Base-by-base conservation (phyloP, 2,888 invertebrate species). In the Lithosia quadra region DNA sequence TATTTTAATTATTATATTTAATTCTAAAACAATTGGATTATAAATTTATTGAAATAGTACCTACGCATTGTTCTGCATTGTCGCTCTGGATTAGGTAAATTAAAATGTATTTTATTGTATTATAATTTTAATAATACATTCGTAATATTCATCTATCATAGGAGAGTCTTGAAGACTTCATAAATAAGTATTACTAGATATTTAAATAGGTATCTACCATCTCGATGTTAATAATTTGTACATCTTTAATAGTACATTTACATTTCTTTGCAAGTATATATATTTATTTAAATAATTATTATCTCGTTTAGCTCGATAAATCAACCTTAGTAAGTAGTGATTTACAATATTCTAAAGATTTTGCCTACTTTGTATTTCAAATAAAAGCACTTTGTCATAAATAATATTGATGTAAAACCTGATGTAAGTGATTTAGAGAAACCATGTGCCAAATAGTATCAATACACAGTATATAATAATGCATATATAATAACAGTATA, bases 161-260 rank as follows among this genome's bases (percentile, higher is more conserved):
- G 81, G 82, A 84, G 83, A 83, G 82, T 84, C 84, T 81, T 81
- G 75, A 83, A 84, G 81, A 84, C 78, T 79, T 67, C 77, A 80
- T 77, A 65, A 74, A 72, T 75, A 24, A 21, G 28, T 59, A 77
- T 75, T 77, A 74, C 59, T 84, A 81, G 72, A 69, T 71, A 70
- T 21, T 66, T 71, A 24, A 56, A 56, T 56, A 74, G 72, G 74
- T 69, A 72, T 60, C 36, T 74, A 70, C 71, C 71, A 75, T 83
- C 84, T 83, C 63, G 66, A 76, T 76, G 74, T 83, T 79, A 71
- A 74, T 78, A 72, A 75, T 73, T 82, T 75, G 63, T 72, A 68
- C 67, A 73, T 78, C 72, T 76, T 66, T 36, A 67, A 68, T 76
- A 72, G 71, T 77, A 79, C 5, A 43, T 43, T 39, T 60, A 67